A percentile compares a stretch with the other conserved stretches of the same genome.
Conservation (phyloP, 2,113 vertebrate species). For the Mesitornis unicolor region DNA sequence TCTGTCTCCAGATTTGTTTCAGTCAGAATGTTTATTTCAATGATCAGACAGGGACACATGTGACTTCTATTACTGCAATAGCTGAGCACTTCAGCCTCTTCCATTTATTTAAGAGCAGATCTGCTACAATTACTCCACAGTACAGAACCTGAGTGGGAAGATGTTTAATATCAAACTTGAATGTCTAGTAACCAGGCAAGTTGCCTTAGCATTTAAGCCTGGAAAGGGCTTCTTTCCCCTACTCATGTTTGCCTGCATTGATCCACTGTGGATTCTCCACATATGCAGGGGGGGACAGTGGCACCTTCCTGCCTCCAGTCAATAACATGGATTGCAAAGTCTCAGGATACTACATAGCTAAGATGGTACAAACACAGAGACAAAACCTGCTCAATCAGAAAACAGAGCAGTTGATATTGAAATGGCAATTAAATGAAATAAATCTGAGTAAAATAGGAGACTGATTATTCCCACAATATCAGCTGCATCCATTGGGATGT, state of each 20-base stretch:
- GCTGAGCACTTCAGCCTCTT: not conserved
- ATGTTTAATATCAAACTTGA: not conserved
- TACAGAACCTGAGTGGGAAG: not conserved
- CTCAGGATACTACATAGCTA: not conserved
- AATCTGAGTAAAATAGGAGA: not conserved
- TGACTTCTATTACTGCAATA: not conserved
- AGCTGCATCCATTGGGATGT: not conserved
- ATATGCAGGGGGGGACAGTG: accelerated
- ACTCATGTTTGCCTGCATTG: not conserved
- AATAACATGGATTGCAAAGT: not conserved
- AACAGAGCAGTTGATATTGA: not conserved
- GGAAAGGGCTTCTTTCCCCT: not conserved
- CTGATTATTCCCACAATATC: not conserved
- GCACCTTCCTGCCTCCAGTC: not conserved
- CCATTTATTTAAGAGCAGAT: not conserved
- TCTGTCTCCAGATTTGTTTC: not conserved
- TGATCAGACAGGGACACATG: accelerated
- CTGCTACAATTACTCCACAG: not conserved
- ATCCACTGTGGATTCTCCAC: not conserved
- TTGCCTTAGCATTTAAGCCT: not conserved
- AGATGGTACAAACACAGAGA: not conserved
- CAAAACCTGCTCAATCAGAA: not conserved
- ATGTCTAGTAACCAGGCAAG: not conserved
- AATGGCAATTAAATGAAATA: not conserved
- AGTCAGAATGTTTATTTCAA: not conserved